Percentiles rank a stretch among this genome's conserved stretches.
Evolutionary conservation across 2,888 invertebrate species (phyloP).

Genomic region (Gisinianus flammeolus): DNA sequence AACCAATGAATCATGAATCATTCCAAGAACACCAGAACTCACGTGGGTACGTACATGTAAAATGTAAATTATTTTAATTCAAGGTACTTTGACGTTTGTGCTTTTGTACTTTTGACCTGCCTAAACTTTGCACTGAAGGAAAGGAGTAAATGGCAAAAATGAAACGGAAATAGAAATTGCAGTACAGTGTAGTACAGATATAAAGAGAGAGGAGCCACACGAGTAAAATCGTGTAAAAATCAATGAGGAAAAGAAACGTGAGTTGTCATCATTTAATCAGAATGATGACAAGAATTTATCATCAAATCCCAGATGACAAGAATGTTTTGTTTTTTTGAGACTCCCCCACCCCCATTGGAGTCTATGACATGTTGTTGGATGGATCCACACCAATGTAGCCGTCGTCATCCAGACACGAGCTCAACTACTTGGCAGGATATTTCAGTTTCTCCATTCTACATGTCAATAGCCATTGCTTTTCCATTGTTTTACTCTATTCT

Average conservation of each 20-base stretch:
- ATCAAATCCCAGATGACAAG: slow-evolving; percentile 2
- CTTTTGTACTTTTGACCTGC: no score
- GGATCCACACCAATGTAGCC: neutral
- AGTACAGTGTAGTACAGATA: no score
- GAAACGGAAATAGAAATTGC: no score
- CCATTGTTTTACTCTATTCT: slow-evolving; percentile 9
- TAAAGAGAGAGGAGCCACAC: no score
- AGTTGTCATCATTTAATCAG: slow-evolving; percentile 2
- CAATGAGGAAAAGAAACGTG: no score
- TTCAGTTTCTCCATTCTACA: neutral
- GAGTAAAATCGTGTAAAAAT: no score
- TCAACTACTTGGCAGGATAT: neutral
- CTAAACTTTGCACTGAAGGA: neutral
- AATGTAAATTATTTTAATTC: no score
- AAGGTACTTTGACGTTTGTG: no score
- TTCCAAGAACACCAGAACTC: no score
- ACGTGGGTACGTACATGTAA: no score
- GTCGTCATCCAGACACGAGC: slow-evolving; percentile 2
- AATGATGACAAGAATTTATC: slow-evolving; percentile 16
- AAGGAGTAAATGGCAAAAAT: neutral
- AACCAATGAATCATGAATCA: no score
- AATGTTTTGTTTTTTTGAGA: no score
- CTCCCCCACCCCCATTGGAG: slow-evolving; percentile 23
- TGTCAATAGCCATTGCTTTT: slow-evolving; percentile 1
- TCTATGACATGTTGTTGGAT: slow-evolving; percentile 16